Evolutionary conservation across 2,797 vertebrate genomes (phyloP).

Genomic region (Aviceda leuphotes): DNA sequence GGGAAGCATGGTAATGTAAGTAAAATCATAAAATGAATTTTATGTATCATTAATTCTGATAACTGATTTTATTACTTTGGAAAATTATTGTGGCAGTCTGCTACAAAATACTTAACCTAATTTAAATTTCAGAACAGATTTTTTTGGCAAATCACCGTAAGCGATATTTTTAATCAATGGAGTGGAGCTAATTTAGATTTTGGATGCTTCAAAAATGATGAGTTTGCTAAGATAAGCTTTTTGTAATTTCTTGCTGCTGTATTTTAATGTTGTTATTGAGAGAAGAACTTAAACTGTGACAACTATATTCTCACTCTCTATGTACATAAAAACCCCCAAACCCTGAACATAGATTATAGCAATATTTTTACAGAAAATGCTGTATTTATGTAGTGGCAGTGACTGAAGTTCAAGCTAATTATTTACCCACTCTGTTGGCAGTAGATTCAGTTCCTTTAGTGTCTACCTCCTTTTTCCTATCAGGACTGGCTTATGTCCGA

Average conservation of each 20-base stretch:
- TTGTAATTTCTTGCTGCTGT: conserved; percentile 5
- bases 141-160: conserved; percentile 66
- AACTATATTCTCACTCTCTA: not conserved
- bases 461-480: not conserved
- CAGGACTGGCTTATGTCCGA: not conserved
- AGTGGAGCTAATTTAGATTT: conserved; percentile 72
- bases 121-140: conserved; percentile 72
- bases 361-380: not conserved
- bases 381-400: not conserved
- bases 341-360: not conserved
- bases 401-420: conserved; percentile 1
- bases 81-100: conserved; percentile 74
- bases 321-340: not conserved
- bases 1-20: conserved; percentile 44
- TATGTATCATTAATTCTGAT: conserved; percentile 76
- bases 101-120: conserved; percentile 74
- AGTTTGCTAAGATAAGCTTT: conserved; percentile 38
- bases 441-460: not conserved
- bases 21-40: conserved; percentile 73
- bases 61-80: conserved; percentile 72
- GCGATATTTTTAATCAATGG: conserved; percentile 74
- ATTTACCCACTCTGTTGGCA: not conserved
- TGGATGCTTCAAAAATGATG: conserved; percentile 8
- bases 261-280: conserved; percentile 6
- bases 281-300: not conserved